A percentile compares a stretch with the other conserved stretches of the same genome.
phyloP scores from a whole-genome alignment of 2,113 vertebrate species.

The Myotis davidii region DNA sequence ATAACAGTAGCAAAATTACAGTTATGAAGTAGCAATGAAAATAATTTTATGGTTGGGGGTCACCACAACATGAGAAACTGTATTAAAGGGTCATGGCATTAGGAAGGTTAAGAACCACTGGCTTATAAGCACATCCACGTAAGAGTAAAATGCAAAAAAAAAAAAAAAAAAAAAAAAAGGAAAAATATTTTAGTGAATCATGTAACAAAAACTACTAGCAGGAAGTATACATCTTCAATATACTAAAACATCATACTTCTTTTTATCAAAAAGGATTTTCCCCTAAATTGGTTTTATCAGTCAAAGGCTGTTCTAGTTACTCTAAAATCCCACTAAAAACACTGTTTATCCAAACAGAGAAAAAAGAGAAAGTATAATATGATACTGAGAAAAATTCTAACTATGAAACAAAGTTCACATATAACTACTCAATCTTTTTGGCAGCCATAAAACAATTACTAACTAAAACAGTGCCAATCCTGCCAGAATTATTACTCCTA shows the following conservation, averaged over 20 bases:
- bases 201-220: neutral
- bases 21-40: too few relatives aligned
- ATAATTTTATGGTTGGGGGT: too few relatives aligned
- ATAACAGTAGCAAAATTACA: too few relatives aligned
- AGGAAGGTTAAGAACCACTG: too few relatives aligned
- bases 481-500: neutral
- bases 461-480: neutral
- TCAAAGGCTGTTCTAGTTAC: slow-evolving; percentile 16
- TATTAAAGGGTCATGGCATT: too few relatives aligned
- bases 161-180: too few relatives aligned
- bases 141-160: neutral
- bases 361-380: neutral
- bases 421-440: slow-evolving; percentile 48
- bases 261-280: neutral
- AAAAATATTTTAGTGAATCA: too few relatives aligned
- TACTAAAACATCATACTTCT: neutral
- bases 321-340: slow-evolving; percentile 44
- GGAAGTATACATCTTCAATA: neutral
- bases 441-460: slow-evolving; percentile 28
- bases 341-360: slow-evolving; percentile 1
- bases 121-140: neutral
- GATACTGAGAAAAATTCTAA: slow-evolving; percentile 37
- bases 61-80: too few relatives aligned
- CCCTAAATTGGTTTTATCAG: neutral
- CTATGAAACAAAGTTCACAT: slow-evolving; percentile 31